Evolutionary conservation across 2,113 vertebrate species (phyloP), one percentile per base, ranked within the genome.

Genomic region (Hiodon alosoides): DNA sequence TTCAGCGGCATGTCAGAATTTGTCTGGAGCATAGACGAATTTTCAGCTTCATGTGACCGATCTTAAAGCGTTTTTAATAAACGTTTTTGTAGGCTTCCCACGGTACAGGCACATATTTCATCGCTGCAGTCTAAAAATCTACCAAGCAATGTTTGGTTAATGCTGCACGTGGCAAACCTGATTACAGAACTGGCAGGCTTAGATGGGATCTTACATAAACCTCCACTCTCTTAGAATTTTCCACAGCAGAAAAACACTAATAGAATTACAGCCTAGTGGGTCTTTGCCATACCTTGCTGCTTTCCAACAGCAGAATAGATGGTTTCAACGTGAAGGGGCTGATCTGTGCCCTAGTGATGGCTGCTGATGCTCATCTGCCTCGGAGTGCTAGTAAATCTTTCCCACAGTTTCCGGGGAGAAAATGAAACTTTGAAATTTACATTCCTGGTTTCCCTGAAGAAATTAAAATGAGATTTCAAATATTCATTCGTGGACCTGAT

Each of bases 231-330:
- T 69, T 58, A 17, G 47, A 17, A 69, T 76, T 76, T 66, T 52
- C 1, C 52, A 67, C 52, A 46, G 10, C 46, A 67, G 76, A 74
- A 75, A 69, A 70, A 72, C 31, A 77, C 54, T 48, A 67, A 72
- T 80, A 58, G 75, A 77, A 60, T 79, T 50, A 61, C 71, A 73
- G 79, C 80, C 79, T 70, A 79, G 59, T 83, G 79, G 68, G 76
- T 73, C 47, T 60, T 16, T 65, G 72, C 79, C 64, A 77, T 83
- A 75, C 53, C 67, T 74, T 59, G 74, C 75, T 77, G 77, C 68
- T 79, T 79, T 67, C 75, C 73, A 79, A 68, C 82, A 81, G 81
- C 75, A 81, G 82, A 78, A 57, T 73, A 80, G 77, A 82, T 75
- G 73, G 70, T 76, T 82, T 62, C 73, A 69, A 72, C 67, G 83